Evolutionary conservation across 2,888 invertebrate species (phyloP).

Genomic region (Cerastis rubricosa): DNA sequence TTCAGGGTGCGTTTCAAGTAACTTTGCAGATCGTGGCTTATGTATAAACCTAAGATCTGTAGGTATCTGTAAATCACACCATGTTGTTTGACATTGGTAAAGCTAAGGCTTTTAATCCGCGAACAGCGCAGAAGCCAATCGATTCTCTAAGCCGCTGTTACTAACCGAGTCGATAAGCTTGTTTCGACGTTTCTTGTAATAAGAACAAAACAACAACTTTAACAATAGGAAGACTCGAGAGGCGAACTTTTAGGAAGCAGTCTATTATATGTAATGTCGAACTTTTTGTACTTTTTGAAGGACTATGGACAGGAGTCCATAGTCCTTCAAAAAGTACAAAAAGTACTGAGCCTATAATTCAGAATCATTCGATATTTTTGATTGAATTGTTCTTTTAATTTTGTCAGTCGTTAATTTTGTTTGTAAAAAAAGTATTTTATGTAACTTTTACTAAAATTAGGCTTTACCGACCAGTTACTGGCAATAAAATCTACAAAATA

Average conservation of each 20-base stretch:
- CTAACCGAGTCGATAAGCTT: neutral
- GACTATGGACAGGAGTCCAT: neutral
- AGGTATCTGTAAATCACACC: neutral
- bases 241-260: neutral
- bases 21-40: neutral
- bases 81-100: neutral
- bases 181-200: neutral
- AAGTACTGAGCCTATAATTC: neutral
- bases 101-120: neutral
- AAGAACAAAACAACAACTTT: neutral
- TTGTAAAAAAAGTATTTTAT: neutral
- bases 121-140: slow-evolving; percentile 4
- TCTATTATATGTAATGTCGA: neutral
- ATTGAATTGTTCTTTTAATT: neutral
- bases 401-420: neutral
- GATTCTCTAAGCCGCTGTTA: neutral
- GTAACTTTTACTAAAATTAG: neutral
- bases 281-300: neutral
- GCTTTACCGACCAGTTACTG: neutral
- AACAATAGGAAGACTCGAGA: neutral
- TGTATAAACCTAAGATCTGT: neutral
- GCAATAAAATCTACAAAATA: neutral
- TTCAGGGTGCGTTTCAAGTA: neutral
- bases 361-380: neutral
- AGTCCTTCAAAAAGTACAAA: too few species aligned